Conservation (phyloP, 2,113 vertebrate species). For the Australoheros scitulus region DNA sequence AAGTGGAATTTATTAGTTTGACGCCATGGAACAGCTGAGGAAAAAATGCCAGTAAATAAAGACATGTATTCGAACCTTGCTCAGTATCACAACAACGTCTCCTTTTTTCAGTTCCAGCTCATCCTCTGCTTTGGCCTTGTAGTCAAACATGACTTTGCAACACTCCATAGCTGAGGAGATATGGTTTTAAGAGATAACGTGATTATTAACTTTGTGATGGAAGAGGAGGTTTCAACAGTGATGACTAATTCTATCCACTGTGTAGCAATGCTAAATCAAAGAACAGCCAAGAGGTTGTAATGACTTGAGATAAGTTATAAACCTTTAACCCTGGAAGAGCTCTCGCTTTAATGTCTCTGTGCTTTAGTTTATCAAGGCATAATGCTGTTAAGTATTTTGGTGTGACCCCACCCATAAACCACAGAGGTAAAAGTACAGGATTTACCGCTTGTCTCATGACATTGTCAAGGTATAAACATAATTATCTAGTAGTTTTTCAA, state of each 20-base stretch:
- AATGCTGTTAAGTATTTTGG: not conserved
- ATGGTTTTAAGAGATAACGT: not conserved
- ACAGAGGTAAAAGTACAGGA: not conserved
- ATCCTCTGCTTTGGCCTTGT: conserved; percentile 77
- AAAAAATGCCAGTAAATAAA: not conserved
- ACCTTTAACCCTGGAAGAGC: not conserved
- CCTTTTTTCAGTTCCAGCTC: conserved; percentile 83
- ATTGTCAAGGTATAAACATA: not conserved
- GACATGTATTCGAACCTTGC: conserved; percentile 76
- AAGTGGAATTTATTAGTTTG: not conserved
- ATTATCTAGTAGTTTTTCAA: not conserved
- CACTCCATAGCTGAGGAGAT: conserved; percentile 72
- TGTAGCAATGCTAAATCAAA: not conserved
- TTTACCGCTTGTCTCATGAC: not conserved
- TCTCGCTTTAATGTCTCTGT: not conserved
- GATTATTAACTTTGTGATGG: not conserved
- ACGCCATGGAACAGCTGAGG: not conserved
- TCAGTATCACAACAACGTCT: conserved; percentile 80
- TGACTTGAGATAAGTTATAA: conserved; percentile 19
- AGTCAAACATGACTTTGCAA: conserved; percentile 86
- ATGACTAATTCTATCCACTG: not conserved
- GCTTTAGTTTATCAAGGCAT: not conserved
- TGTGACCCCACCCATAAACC: not conserved
- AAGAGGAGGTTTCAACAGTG: not conserved
- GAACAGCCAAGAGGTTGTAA: not conserved